Conservation (phyloP, 2,888 invertebrate species). For the Nasonovia ribisnigri region DNA sequence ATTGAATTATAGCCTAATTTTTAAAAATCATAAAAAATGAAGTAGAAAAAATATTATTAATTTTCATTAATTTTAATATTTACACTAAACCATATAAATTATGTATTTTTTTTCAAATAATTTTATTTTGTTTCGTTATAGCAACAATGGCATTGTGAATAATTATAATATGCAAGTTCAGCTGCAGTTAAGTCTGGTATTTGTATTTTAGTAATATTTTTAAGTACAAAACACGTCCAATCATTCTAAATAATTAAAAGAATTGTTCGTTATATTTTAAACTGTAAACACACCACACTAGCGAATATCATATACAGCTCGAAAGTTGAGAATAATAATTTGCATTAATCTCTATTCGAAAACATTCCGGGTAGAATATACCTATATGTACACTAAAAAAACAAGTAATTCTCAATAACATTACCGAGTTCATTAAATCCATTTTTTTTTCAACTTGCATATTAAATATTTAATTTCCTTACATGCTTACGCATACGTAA, state of each 20-base stretch:
- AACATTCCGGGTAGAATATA: neutral
- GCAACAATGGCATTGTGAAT: neutral
- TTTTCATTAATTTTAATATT: neutral
- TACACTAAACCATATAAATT: neutral
- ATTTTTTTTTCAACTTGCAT: neutral
- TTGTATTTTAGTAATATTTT: neutral
- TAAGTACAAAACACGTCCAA: neutral
- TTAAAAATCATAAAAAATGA: neutral
- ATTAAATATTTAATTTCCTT: constrained; percentile 32
- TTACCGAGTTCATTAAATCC: constrained; percentile 17
- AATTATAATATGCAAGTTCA: neutral
- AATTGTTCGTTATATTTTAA: neutral
- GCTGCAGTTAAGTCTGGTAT: neutral
- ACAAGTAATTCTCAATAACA: constrained; percentile 25
- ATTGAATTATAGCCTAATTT: too few species aligned
- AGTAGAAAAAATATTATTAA: neutral
- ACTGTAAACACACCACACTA: neutral
- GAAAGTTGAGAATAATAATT: neutral
- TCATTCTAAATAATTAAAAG: neutral
- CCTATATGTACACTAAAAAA: neutral
- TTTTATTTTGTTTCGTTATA: neutral
- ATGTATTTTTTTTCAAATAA: neutral
- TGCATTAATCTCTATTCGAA: constrained; percentile 14
- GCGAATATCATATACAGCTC: neutral
- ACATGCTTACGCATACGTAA: constrained; percentile 55